Evolutionary conservation across 2,888 invertebrate species (phyloP).

Genomic region (Drosophila monieri): DNA sequence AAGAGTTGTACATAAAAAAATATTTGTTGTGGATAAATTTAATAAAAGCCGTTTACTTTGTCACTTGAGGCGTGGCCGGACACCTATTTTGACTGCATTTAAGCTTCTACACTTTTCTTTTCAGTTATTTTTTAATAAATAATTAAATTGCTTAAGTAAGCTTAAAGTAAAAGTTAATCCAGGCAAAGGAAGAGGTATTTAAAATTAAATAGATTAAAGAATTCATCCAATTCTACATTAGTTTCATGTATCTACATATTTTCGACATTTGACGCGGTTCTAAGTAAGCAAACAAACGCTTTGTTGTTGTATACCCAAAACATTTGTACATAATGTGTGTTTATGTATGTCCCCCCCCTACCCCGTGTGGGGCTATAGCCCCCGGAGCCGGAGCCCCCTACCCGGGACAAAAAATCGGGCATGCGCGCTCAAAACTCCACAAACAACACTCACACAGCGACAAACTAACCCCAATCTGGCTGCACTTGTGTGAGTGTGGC

Average conservation of each 20-base stretch:
- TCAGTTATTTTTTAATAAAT: no score
- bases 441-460: slow-evolving; percentile 54
- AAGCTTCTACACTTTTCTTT: neutral
- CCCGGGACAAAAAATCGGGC: slow-evolving; percentile 48
- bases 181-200: neutral
- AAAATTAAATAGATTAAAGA: neutral
- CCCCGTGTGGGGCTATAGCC: slow-evolving; percentile 10
- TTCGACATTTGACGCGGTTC: slow-evolving; percentile 40
- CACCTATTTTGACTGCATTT: neutral
- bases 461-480: slow-evolving; percentile 51
- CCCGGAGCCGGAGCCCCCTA: neutral
- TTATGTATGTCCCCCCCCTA: slow-evolving; percentile 23
- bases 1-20: neutral
- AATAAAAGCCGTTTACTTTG: no score
- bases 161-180: no score
- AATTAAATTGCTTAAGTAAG: no score
- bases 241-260: slow-evolving; percentile 2
- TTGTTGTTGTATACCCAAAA: slow-evolving; percentile 63
- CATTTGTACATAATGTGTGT: slow-evolving; percentile 54
- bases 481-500: slow-evolving; percentile 39
- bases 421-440: slow-evolving; percentile 78
- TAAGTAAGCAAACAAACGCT: slow-evolving; percentile 42
- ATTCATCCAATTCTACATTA: neutral
- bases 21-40: no score
- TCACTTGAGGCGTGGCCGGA: slow-evolving; percentile 24